Evolutionary conservation across 2,113 vertebrate genomes (phyloP).

Genomic region (Rhea pennata): DNA sequence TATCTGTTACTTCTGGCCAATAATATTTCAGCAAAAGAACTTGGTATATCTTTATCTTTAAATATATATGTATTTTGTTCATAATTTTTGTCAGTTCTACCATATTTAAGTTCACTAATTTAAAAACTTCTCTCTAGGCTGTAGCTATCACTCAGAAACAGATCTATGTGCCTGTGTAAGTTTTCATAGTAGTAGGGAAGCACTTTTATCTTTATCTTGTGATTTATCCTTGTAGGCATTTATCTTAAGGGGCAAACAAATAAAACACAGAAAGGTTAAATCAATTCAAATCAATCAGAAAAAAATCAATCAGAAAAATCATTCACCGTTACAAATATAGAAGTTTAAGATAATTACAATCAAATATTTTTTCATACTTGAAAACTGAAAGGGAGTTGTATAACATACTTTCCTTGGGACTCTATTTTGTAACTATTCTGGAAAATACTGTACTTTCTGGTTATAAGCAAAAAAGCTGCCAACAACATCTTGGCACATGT

Average conservation of each 20-base stretch:
- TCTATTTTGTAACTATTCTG: neutral
- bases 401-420: neutral
- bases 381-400: neutral
- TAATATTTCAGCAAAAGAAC: neutral
- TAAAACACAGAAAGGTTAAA: neutral
- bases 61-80: neutral
- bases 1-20: neutral
- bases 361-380: neutral
- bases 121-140: neutral
- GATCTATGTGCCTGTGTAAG: neutral
- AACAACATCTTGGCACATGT: neutral
- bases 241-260: neutral
- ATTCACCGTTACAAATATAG: neutral
- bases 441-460: neutral
- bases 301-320: neutral
- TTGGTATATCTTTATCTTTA: neutral
- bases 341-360: neutral
- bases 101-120: neutral
- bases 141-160: neutral
- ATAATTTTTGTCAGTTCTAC: neutral
- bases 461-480: neutral
- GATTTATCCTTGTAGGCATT: accelerated
- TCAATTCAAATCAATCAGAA: neutral
- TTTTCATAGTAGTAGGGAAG: neutral
- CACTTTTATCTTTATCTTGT: neutral